Base-by-base conservation (phyloP, 2,888 invertebrate genomes). In the Hedychridium roseum region DNA sequence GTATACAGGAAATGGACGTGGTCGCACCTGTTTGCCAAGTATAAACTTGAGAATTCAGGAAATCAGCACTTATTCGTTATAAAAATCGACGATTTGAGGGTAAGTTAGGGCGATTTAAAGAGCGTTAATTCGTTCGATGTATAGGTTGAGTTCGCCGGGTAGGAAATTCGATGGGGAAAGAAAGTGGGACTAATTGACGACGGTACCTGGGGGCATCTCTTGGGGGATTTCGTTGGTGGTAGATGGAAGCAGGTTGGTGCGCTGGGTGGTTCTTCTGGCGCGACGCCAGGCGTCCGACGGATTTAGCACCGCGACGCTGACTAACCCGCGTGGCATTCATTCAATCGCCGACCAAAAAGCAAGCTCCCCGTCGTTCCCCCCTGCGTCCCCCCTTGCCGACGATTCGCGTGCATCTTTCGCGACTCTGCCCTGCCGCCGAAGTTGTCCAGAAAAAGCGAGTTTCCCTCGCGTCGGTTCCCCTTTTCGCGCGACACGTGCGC, bases 311-410 rank as follows among this genome's bases (percentile, higher is more conserved):
- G 68, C 68, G 72, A 68, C 70, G 76, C 76, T 78, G 78, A 78
- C 78, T 78, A 77, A 78, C 75, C 68, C 71, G 69, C 71, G 72
- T 74, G 71, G 75, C 74, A 78, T 78, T 76, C 78, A 78, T 78
- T 78, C 76, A 78, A 71, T 71, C 68, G 67, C 61, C 66, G 64
- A 71, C 63, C 57, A 62, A 66, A 71, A 74, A 67, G 65, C 61
- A 60, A 44, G 49, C 45, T 54, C 53, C 55, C 54, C 57, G 51
- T 47, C 48, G 52, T 55, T 51, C 11, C 4, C n/a, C 31, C 31
- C 45, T 53, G 46, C 57, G 42, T 45, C 30, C 51, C 28, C 46
- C 14, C 11, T 30, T 28, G 40, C 39, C 39, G 38, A 31, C 42
- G 31, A 20, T 39, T 38, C 34, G 38, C 20, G 32, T 49, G 43